Percentiles rank a stretch among this genome's conserved stretches.
Conservation (phyloP, 2,797 vertebrate species). For the Xenopus petersii region DNA sequence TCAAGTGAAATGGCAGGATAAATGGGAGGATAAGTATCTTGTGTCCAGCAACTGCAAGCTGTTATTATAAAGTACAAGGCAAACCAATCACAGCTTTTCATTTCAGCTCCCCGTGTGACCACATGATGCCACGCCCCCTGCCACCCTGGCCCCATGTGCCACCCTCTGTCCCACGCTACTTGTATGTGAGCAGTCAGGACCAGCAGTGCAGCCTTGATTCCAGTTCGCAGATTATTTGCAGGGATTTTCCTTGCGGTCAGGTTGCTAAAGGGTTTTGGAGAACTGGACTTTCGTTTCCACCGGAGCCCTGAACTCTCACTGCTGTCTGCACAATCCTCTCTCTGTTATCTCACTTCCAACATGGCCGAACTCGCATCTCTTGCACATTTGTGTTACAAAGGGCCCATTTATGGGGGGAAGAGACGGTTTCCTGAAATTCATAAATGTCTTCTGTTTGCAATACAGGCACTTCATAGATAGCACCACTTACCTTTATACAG, state of each 20-base stretch:
- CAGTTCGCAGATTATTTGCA: not conserved
- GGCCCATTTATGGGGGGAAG: conserved; percentile 15
- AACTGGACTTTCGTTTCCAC: conserved; percentile 6
- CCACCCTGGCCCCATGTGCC: no score
- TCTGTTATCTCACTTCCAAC: conserved; percentile 22
- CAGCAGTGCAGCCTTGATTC: not conserved
- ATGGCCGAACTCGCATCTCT: conserved; percentile 22
- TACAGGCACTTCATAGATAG: conserved; percentile 11
- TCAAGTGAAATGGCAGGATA: no score
- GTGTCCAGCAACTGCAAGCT: no score
- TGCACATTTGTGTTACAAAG: conserved; percentile 19
- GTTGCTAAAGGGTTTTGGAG: conserved; percentile 9
- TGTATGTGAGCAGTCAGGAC: not conserved
- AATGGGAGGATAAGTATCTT: no score
- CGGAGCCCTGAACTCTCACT: not conserved
- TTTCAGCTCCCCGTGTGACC: no score
- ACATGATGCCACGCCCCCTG: no score
- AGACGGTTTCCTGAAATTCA: conserved; percentile 25
- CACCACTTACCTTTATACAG: conserved; percentile 2
- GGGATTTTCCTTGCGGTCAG: conserved; percentile 19
- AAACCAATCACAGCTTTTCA: no score
- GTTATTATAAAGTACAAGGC: no score
- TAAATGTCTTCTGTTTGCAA: conserved; percentile 31
- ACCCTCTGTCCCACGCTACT: no score
- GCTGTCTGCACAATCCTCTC: conserved; percentile 26